Base-by-base conservation (phyloP, 35 echinoderm and acorn worm species). In the Nesometra sesokonis region DNA sequence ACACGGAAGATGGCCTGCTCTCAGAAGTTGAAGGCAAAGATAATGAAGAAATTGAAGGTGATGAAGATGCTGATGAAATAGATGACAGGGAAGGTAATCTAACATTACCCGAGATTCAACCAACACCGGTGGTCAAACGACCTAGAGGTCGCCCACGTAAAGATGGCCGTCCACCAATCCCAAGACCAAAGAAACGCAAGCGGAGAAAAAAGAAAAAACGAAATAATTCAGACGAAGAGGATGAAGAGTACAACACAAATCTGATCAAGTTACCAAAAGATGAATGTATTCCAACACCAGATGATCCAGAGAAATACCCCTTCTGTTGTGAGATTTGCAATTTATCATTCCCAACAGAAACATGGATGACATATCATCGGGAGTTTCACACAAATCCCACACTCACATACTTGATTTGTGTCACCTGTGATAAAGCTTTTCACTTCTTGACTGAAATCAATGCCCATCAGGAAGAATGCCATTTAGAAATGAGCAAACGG, bases 341-440 rank as follows among this genome's bases (percentile, higher is more conserved):
- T 0, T 90, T 86, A 30, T 32, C 46, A 83, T 99, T 99, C 82
- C 89, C 92, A 0, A 94, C 96, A 7, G 84, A 94, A 88, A 82
- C 92, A 0, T 99, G 96, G 96, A 80, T 94, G 67, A 93, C 94
- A 27, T 87, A 92, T 15, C 96, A 99, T 82, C 82, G 82, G 29
- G 90, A 92, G 43, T 90, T 92, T 35, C 96, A 99, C 76, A 39
- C 85, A 11, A 77, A 86, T 36, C 88, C 90, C 4, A 37, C 80
- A 30, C 87, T 99, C 35, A 84, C 87, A 23, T 94, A 91, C 37
- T 57, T 99, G 31, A 90, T 94, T 13, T 99, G 96, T 57, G 85
- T 77, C 35, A 36, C 90, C 0, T 99, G 96, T 47, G 92, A 94
- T 80, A 88, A 94, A 88, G 96, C 96, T 21, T 99, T 92, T n/a